Base-by-base conservation (phyloP, 1,140 invertebrate species). In the Thaumetopoea pityocampa region DNA sequence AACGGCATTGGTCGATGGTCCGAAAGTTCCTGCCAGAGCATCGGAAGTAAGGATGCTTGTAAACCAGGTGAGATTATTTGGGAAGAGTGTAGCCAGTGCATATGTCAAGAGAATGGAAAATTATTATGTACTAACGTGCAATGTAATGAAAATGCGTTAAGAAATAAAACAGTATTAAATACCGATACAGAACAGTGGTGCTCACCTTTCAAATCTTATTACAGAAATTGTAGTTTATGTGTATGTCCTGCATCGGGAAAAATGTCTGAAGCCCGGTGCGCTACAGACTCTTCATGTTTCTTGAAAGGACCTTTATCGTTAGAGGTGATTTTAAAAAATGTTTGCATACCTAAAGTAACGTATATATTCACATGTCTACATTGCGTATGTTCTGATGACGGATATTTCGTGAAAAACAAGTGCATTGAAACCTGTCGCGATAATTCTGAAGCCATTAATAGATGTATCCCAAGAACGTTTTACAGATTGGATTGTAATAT, bases 271-370 rank as follows among this genome's bases (percentile, higher is more conserved):
- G 71, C 69, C 1, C 55, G 59, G 3, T 82, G 78, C 28, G 55
- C 57, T 9, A 40, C 41, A 18, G 73, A 82, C 30, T 33, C 40
- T 0, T 72, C 71, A n/a, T 82, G 78, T 26, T 27, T 43, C 2
- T 22, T 51, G 4, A 16, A 50, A 45, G 20, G 32, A 6, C 37
- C 42, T 5, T 17, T 33, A 32, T 17, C 28, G 22, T 10, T 48
- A 7, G 55, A 66, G 19, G 44, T 17, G 3, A 34, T 57, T 0
- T 52, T 47, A 22, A 51, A 54, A 19, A 71, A 51, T 5, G 34
- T 56, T 5, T 82, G 78, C 28, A 72, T 80, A 38, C 73, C 78
- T 0, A 69, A 70, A 12, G 71, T 77, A 1, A 70, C 77, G 64
- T 79, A 80, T 32, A 29, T 78, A 9, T 77, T 72, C 9, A 59